Base-by-base conservation (phyloP, 1,140 invertebrate genomes). In the Aphaenogaster ashmeadi region DNA sequence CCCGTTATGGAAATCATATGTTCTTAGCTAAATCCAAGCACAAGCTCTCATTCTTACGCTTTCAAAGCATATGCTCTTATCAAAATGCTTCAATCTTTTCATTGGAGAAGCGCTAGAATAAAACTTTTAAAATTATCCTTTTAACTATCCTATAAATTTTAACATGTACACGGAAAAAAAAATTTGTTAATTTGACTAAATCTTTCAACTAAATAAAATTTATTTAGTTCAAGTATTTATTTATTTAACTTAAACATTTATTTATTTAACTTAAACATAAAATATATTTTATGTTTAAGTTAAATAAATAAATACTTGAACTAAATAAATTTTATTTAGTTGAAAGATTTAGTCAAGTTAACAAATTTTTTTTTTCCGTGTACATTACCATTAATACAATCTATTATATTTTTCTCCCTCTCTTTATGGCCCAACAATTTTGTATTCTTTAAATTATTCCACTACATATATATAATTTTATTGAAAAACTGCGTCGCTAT, bases 1-100 rank as follows among this genome's bases (percentile, higher is more conserved):
- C 27, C 27, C 13, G 11, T 50, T 41, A 74, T 47, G 27, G 41
- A 83, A 83, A 83, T 83, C 54, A 50, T 74, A 60, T 74, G 27
- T 36, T 36, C 52, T 69, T 36, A 58, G 41, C 21, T 21, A 41
- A 83, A 83, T 83, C 4, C 41, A 18, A 54, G 2, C 13, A n/a
- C 21, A 74, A 50, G 18, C n/a, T 58, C 41, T 47, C 44, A 41
- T 62, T 52, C 2, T n/a, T 38, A 21, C 8, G 52, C 5, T 52
- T 47, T 9, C 6, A 27, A 27, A 27, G 27, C 33, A 15, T 15
- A 44, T 8, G 7, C 7, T 13, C 4, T n/a, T 2, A 8, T 66
- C 11, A 0, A 78, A 33, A 44, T 78, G 11, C 11, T 47, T 54
- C 47, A 27, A 33, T 36, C 18, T 21, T 58, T 60, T 74, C 47